Conservation (phyloP, 2,113 vertebrate genomes). For the Podiceps cristatus region DNA sequence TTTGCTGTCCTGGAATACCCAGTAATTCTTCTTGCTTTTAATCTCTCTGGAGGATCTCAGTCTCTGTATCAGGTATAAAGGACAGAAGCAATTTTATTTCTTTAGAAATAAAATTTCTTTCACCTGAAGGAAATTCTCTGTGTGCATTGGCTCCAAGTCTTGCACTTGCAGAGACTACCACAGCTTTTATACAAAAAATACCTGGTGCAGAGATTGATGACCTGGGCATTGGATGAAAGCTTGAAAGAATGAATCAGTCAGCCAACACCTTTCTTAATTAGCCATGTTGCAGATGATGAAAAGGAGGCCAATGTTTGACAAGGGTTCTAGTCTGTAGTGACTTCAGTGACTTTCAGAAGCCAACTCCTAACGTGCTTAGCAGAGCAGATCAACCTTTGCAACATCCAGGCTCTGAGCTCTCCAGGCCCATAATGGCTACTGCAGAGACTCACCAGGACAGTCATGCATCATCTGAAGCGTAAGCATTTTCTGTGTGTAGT, state of each 20-base stretch:
- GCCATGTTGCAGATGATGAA: not conserved
- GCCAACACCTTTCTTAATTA: not conserved
- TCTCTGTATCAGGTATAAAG: not conserved
- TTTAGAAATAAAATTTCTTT: not conserved
- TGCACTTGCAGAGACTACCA: not conserved
- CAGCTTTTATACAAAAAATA: not conserved
- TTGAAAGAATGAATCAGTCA: not conserved
- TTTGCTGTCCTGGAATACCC: not conserved
- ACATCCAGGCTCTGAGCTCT: not conserved
- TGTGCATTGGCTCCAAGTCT: not conserved
- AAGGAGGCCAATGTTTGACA: not conserved
- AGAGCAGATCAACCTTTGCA: not conserved
- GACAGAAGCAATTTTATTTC: not conserved
- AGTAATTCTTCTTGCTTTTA: constrained; percentile 10
- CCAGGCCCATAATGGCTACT: not conserved
- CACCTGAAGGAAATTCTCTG: not conserved
- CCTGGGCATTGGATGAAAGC: not conserved
- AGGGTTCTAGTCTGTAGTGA: not conserved
- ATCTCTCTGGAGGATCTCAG: not conserved
- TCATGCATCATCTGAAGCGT: not conserved
- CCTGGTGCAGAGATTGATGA: not conserved
- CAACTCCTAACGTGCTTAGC: not conserved
- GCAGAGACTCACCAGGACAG: not conserved
- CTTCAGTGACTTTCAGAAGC: not conserved
- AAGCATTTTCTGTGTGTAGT: not conserved